Evolutionary conservation across 1,140 invertebrate genomes (phyloP).

Genomic region (Muscidifurax raptorellus): DNA sequence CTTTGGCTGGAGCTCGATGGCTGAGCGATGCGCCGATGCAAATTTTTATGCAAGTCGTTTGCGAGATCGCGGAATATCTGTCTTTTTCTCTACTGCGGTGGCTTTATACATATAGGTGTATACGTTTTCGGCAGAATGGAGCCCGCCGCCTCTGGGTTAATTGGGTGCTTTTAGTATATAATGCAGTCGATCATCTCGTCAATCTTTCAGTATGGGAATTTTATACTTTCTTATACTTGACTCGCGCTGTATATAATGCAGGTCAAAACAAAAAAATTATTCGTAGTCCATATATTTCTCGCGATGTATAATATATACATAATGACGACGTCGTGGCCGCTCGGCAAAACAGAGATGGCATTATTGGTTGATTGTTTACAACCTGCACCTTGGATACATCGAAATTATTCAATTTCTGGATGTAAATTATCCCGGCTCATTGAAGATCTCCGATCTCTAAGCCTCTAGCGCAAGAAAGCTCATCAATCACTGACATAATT

Average conservation of each 20-base stretch:
- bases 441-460: neutral
- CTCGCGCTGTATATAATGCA: too few relatives aligned
- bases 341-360: neutral
- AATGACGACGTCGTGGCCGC: too few relatives aligned
- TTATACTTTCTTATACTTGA: neutral
- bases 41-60: neutral
- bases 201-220: neutral
- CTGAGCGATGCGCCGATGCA: neutral
- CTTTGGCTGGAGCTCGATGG: neutral
- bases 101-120: too few relatives aligned
- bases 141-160: neutral
- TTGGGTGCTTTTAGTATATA: neutral
- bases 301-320: too few relatives aligned
- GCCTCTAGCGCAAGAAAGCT: neutral
- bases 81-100: too few relatives aligned
- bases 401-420: neutral
- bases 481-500: slow-evolving; percentile 29
- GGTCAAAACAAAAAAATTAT: too few relatives aligned
- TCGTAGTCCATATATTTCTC: neutral
- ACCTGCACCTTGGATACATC: too few relatives aligned
- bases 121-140: too few relatives aligned
- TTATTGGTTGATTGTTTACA: neutral
- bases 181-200: neutral
- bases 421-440: neutral
- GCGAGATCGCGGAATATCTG: neutral